A percentile compares a stretch with the other conserved stretches of the same genome.
Conservation (phyloP, 1,140 invertebrate species). For the Tyrophagus putrescentiae region DNA sequence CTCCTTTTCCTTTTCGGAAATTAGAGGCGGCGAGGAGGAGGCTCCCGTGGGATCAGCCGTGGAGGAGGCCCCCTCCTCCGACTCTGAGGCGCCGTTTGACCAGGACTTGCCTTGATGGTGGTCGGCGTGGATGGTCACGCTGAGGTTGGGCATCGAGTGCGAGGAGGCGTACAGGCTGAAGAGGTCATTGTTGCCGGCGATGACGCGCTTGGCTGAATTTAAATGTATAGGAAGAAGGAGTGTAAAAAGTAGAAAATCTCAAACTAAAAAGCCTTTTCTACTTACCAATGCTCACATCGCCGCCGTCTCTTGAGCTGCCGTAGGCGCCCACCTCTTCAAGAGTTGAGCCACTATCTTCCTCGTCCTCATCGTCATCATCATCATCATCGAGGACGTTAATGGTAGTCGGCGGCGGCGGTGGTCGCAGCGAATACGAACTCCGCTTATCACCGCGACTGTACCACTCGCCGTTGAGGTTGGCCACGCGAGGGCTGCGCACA, state of each 20-base stretch:
- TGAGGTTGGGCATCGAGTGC: not conserved
- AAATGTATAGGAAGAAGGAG: not conserved
- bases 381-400: too few species aligned
- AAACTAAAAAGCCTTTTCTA: not conserved
- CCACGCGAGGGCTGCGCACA: not conserved
- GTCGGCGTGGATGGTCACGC: not conserved
- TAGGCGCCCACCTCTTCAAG: too few species aligned
- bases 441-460: not conserved
- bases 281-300: not conserved
- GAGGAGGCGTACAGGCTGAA: constrained; percentile 2
- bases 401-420: not conserved
- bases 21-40: too few species aligned
- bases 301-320: not conserved
- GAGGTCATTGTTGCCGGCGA: not conserved
- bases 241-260: not conserved
- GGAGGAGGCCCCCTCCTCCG: too few species aligned
- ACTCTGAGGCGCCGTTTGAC: too few species aligned
- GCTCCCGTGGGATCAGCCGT: too few species aligned
- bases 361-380: too few species aligned
- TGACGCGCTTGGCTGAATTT: not conserved
- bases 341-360: too few species aligned
- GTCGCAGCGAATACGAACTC: not conserved
- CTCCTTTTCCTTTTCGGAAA: too few species aligned
- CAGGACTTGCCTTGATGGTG: too few species aligned
- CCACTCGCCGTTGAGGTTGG: not conserved